These are phyloP conservation scores for Cyanoderma ruficeps DNA, from an alignment of 2,113 vertebrate species.

Conservation along the genomic window DNA sequence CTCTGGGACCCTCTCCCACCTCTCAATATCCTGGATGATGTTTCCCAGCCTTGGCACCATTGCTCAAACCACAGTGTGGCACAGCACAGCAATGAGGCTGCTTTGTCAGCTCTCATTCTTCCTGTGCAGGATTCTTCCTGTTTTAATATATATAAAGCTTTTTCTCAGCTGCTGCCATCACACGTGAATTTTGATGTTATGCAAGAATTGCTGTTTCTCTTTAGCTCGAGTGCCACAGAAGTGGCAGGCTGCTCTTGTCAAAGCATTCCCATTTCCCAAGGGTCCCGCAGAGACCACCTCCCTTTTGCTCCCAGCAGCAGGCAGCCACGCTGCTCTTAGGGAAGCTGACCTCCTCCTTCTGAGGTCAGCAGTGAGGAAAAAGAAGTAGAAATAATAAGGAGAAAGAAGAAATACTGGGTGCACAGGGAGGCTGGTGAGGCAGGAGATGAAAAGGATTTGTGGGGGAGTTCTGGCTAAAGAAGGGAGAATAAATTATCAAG, in stretches of 20 bases:
- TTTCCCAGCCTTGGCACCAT: not conserved
- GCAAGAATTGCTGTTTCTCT: not conserved
- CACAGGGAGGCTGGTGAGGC: not conserved
- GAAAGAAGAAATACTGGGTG: not conserved
- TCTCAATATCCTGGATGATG: not conserved
- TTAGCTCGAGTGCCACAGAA: not conserved
- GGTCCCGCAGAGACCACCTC: not conserved
- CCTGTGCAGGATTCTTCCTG: not conserved
- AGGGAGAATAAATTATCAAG: not conserved
- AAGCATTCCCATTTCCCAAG: not conserved
- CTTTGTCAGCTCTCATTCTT: not conserved
- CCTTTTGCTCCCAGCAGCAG: not conserved
- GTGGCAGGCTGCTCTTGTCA: not conserved
- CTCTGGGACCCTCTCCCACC: not conserved
- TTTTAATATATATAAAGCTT: not conserved
- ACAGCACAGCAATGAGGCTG: not conserved
- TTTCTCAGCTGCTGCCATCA: not conserved
- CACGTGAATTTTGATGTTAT: not conserved
- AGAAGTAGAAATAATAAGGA: not conserved
- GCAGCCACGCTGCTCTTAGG: not conserved
- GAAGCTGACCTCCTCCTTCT: not conserved
- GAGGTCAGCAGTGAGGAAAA: not conserved
- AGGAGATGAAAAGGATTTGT: not conserved
- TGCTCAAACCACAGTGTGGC: not conserved
- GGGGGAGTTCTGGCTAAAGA: not conserved